Conservation (phyloP, 2,888 invertebrate species). For the Nemurella pictetii region DNA sequence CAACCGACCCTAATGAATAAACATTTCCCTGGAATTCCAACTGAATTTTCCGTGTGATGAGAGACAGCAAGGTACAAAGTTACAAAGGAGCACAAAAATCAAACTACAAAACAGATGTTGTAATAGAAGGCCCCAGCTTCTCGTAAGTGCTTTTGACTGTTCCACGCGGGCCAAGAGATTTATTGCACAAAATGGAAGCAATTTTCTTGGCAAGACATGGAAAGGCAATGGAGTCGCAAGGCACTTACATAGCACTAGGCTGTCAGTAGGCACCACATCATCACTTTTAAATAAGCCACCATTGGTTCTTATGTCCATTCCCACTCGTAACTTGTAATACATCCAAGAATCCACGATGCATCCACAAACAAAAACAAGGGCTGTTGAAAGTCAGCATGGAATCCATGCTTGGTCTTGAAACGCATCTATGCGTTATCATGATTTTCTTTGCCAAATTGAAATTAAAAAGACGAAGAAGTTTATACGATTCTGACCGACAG, state of each 20-base stretch:
- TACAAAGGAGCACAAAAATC: background rate
- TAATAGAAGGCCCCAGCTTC: background rate
- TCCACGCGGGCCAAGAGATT: background rate
- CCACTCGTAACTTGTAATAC: too few relatives aligned
- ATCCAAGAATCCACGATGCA: too few relatives aligned
- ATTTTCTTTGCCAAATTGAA: background rate
- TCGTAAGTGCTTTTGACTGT: constrained; percentile 19
- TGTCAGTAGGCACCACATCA: background rate
- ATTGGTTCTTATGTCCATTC: too few relatives aligned
- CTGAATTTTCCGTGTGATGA: background rate
- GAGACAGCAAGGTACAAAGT: too few relatives aligned
- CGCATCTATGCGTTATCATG: background rate
- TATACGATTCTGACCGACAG: background rate
- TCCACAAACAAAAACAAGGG: too few relatives aligned
- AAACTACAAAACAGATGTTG: background rate
- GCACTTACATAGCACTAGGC: background rate
- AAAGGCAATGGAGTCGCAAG: background rate
- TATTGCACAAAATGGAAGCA: constrained; percentile 8
- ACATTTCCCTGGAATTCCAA: background rate
- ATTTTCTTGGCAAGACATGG: background rate
- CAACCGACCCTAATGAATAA: background rate
- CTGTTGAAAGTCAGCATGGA: background rate
- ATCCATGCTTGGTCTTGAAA: too few relatives aligned
- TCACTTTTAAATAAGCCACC: background rate
- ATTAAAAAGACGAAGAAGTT: background rate